These are phyloP conservation scores for Gortyna flavago DNA, from an alignment of 2,888 invertebrate genomes.

Conservation along the genomic window DNA sequence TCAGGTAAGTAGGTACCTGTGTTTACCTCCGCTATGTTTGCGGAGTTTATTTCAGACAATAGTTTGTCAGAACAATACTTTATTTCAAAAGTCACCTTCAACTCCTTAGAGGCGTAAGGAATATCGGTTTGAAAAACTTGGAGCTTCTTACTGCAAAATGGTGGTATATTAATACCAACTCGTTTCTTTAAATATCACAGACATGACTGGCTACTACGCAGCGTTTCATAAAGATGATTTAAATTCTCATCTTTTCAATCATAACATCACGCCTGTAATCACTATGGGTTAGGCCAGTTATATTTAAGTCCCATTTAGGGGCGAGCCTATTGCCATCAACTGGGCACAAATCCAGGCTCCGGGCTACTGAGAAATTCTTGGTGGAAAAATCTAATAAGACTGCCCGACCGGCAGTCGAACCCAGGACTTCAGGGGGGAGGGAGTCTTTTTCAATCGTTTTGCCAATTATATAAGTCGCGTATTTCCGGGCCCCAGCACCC, in stretches of 20 bases:
- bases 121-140: not conserved
- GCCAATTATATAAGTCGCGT: not conserved
- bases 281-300: no score
- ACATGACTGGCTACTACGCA: no score
- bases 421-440: no score
- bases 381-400: no score
- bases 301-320: no score
- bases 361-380: no score
- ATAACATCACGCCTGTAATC: no score
- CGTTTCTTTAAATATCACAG: not conserved
- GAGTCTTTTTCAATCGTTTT: not conserved
- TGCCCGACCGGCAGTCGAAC: no score
- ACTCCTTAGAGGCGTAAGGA: not conserved
- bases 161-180: not conserved
- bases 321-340: no score
- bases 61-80: not conserved
- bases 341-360: no score
- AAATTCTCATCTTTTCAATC: not conserved
- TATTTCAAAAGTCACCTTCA: not conserved
- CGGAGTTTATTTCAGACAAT: not conserved
- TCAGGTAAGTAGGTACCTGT: conserved; percentile 1
- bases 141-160: not conserved
- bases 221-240: not conserved
- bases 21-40: not conserved
- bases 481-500: conserved; percentile 19